Conservation (phyloP, 1,140 invertebrate species). For the Cotesia chilonis region DNA sequence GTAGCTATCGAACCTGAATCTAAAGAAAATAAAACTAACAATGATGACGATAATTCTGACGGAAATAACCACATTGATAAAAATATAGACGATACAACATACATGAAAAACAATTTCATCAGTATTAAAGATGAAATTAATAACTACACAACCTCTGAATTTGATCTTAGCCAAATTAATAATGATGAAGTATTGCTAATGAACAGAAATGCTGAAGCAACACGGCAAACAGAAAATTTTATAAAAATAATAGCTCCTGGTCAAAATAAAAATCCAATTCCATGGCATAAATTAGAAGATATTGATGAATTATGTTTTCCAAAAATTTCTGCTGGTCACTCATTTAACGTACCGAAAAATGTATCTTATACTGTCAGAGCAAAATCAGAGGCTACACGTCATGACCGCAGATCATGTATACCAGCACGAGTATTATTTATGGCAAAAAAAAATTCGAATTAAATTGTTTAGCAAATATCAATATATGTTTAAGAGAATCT, state of each 20-base stretch:
- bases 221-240: not conserved
- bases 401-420: slow-evolving; percentile 60
- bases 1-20: not conserved
- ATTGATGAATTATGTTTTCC: slow-evolving; percentile 41
- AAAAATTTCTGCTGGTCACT: slow-evolving; percentile 28
- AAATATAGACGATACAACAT: no score
- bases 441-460: slow-evolving; percentile 30
- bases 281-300: slow-evolving; percentile 37
- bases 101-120: no score
- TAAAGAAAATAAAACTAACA: no score
- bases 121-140: no score
- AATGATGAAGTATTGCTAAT: slow-evolving; percentile 37
- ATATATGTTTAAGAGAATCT: slow-evolving; percentile 26
- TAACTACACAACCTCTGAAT: no score
- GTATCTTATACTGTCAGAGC: slow-evolving; percentile 27
- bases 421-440: slow-evolving; percentile 44
- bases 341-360: slow-evolving; percentile 18
- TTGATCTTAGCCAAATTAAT: no score
- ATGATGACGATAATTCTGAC: not conserved
- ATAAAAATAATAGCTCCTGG: slow-evolving; percentile 31
- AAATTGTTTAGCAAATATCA: slow-evolving; percentile 27
- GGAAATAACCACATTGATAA: no score
- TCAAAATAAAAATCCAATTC: slow-evolving; percentile 33
- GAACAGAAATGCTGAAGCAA: slow-evolving; percentile 31
- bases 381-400: slow-evolving; percentile 61